Conservation (phyloP, 23 tunicate genomes). For the Halocynthia roretzi region DNA sequence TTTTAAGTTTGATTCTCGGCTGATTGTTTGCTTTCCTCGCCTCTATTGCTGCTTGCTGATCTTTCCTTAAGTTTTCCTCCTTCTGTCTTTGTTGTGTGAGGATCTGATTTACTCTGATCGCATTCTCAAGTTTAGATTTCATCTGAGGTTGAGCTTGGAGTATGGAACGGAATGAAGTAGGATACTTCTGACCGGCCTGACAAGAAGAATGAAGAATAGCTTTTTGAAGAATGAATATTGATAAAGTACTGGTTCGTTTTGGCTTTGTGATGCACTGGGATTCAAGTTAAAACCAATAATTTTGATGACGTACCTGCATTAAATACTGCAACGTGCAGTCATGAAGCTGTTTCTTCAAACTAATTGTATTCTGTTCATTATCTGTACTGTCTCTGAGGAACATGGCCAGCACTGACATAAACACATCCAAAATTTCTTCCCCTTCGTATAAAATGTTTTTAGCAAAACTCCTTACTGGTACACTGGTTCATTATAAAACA, state of each 20-base stretch:
- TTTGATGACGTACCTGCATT: constrained; percentile 6
- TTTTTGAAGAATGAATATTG: not conserved
- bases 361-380: not conserved
- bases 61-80: constrained; percentile 30
- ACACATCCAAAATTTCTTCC: constrained; percentile 52
- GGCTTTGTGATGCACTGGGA: not conserved
- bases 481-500: not conserved
- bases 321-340: constrained; percentile 64
- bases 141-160: constrained; percentile 22
- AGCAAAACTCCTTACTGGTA: not conserved
- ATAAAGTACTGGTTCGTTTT: too few species aligned
- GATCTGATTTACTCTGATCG: constrained; percentile 45
- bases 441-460: constrained; percentile 19
- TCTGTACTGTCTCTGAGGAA: constrained; percentile 8
- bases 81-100: constrained; percentile 27
- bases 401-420: constrained; percentile 17
- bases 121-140: constrained; percentile 53
- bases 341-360: constrained; percentile 27
- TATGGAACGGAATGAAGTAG: constrained; percentile 4
- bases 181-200: constrained; percentile 23
- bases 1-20: constrained; percentile 73
- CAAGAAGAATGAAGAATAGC: not conserved
- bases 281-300: not conserved
- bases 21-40: constrained; percentile 28
- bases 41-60: constrained; percentile 20